Conservation (phyloP, 2,888 invertebrate genomes). For the Drosophila peninsularis region DNA sequence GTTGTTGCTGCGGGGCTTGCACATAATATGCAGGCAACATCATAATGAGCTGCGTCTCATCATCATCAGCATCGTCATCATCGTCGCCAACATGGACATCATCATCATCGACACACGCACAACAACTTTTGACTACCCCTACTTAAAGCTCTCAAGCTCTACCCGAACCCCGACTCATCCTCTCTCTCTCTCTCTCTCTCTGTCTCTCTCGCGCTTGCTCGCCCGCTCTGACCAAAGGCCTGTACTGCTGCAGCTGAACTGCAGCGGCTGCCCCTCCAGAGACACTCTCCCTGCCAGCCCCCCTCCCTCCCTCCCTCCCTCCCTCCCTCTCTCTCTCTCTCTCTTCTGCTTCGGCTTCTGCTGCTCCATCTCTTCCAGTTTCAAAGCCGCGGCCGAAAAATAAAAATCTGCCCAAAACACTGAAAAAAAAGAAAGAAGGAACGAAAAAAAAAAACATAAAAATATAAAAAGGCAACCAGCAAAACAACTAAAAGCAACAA, state of each 20-base stretch:
- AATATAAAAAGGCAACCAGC: slow-evolving; percentile 51
- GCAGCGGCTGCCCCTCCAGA: slow-evolving; percentile 32
- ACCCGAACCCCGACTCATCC: slow-evolving; percentile 26
- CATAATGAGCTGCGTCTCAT: slow-evolving; percentile 56
- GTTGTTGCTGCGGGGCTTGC: slow-evolving; percentile 69
- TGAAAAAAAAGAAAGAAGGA: slow-evolving; percentile 51
- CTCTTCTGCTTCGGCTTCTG: not conserved
- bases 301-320: no score
- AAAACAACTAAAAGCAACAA: slow-evolving; percentile 31
- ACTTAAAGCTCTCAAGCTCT: slow-evolving; percentile 71
- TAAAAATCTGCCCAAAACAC: slow-evolving; percentile 80
- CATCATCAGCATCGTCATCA: slow-evolving; percentile 20
- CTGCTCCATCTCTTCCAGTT: slow-evolving; percentile 25
- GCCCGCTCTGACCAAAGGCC: slow-evolving; percentile 7
- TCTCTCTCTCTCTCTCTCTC: slow-evolving; percentile 16
- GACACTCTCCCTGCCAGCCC: not conserved
- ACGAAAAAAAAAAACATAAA: slow-evolving; percentile 18
- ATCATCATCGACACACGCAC: slow-evolving; percentile 35
- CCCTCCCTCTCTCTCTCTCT: slow-evolving; percentile 1
- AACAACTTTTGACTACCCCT: slow-evolving; percentile 67
- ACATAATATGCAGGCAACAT: slow-evolving; percentile 74
- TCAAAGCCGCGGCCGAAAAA: slow-evolving; percentile 63
- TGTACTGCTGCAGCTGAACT: slow-evolving; percentile 30
- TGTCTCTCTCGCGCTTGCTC: slow-evolving; percentile 14
- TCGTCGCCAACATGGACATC: slow-evolving; percentile 40